Percentiles rank a stretch among this genome's conserved stretches.
phyloP scores from a whole-genome alignment of 2,888 invertebrate species.

The Corbicula japonica region DNA sequence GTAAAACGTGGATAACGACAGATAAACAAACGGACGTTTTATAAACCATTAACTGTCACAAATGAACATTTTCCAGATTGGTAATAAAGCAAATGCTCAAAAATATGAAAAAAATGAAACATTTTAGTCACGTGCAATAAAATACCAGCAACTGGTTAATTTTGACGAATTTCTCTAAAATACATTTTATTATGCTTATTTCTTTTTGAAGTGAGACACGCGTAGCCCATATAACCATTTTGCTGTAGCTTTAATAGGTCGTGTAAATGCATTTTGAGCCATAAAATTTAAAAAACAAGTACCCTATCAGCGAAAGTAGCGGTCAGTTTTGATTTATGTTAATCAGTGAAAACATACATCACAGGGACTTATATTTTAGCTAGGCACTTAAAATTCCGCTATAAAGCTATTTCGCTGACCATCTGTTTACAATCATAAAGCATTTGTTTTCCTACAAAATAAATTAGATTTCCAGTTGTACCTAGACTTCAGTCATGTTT shows the following conservation, averaged over 20 bases:
- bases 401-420: slow-evolving; percentile 11
- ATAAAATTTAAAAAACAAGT: not conserved
- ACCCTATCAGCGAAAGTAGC: slow-evolving; percentile 11
- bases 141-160: too few relatives aligned
- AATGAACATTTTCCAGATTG: too few relatives aligned
- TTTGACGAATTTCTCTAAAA: not conserved
- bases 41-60: too few relatives aligned
- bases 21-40: too few relatives aligned
- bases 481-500: slow-evolving; percentile 30
- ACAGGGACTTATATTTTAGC: slow-evolving; percentile 13
- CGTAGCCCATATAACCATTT: not conserved
- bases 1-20: too few relatives aligned
- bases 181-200: not conserved
- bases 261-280: slow-evolving; percentile 2
- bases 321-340: slow-evolving; percentile 20
- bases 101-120: too few relatives aligned
- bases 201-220: slow-evolving; percentile 7
- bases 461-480: slow-evolving; percentile 39
- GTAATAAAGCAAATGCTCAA: too few relatives aligned
- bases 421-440: slow-evolving; percentile 40
- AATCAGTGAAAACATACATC: not conserved
- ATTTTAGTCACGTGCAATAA: too few relatives aligned
- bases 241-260: not conserved
- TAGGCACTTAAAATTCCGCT: slow-evolving; percentile 11
- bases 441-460: slow-evolving; percentile 51